Conservation (phyloP, 2,888 invertebrate genomes). For the Helleia helle region DNA sequence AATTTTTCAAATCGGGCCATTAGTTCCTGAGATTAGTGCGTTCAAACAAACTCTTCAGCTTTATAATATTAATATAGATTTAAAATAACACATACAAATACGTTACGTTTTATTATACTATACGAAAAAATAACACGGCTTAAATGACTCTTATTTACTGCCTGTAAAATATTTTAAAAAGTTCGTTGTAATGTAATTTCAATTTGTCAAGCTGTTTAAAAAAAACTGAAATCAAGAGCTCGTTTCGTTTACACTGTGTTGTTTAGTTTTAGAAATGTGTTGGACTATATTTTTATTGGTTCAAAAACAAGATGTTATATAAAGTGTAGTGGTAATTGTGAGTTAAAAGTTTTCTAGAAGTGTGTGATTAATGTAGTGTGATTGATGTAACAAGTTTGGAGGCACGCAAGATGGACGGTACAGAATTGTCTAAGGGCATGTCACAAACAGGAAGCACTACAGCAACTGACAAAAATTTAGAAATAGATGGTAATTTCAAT, state of each 20-base stretch:
- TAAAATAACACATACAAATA: background rate
- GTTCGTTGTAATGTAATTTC: background rate
- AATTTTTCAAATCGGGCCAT: too few species aligned
- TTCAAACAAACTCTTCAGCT: too few species aligned
- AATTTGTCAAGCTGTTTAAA: slow-evolving; percentile 14
- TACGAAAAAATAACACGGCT: background rate
- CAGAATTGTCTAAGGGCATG: slow-evolving; percentile 69
- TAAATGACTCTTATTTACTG: background rate
- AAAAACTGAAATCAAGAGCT: slow-evolving; percentile 37
- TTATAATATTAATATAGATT: too few species aligned
- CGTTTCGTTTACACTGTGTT: slow-evolving; percentile 38
- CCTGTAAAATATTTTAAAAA: background rate
- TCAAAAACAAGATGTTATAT: slow-evolving; percentile 45
- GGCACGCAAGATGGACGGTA: slow-evolving; percentile 69
- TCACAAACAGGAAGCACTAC: slow-evolving; percentile 72
- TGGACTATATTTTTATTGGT: slow-evolving; percentile 47
- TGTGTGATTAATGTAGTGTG: slow-evolving; percentile 53
- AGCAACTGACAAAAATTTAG: slow-evolving; percentile 67
- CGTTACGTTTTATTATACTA: background rate
- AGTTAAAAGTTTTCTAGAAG: slow-evolving; percentile 40
- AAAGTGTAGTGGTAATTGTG: slow-evolving; percentile 45
- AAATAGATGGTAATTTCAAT: slow-evolving; percentile 54
- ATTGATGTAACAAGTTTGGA: slow-evolving; percentile 68
- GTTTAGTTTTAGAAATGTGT: slow-evolving; percentile 48
- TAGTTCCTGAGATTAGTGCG: too few species aligned